Percentiles rank a stretch among this genome's conserved stretches.
These are phyloP conservation scores for Lasius platythorax DNA, from an alignment of 2,888 invertebrate species.

Conservation along the genomic window DNA sequence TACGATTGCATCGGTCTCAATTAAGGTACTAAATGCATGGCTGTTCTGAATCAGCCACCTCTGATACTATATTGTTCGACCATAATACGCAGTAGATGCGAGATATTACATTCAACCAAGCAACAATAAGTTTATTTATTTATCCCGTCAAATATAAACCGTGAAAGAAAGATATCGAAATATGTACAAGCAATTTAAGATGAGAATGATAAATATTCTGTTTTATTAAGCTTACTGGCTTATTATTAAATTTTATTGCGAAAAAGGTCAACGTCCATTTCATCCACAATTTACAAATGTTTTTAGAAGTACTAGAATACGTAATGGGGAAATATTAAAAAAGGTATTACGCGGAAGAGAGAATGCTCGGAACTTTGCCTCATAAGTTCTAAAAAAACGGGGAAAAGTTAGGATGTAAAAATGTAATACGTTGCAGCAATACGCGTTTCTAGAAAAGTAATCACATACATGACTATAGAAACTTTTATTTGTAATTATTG, in stretches of 20 bases:
- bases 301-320: conserved; percentile 6
- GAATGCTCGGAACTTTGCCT: conserved; percentile 19
- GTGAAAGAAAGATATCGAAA: conserved; percentile 7
- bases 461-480: not conserved
- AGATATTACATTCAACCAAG: conserved; percentile 9
- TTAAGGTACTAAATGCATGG: conserved; percentile 45
- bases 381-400: not conserved
- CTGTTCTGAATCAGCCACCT: conserved; percentile 33
- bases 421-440: not conserved
- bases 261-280: not conserved
- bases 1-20: conserved; percentile 50
- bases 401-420: conserved; percentile 17
- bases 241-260: conserved; percentile 16
- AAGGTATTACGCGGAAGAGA: not conserved
- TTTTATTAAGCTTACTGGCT: not conserved
- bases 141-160: not conserved
- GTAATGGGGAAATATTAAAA: not conserved
- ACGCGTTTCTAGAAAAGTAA: not conserved
- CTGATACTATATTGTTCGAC: conserved; percentile 39
- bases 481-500: conserved; percentile 3
- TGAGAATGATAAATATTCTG: not conserved
- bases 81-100: conserved; percentile 30
- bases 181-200: no score
- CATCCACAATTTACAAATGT: not conserved
- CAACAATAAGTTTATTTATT: conserved; percentile 27